phyloP scores from a whole-genome alignment of 1,140 invertebrate species.

The Lamellibrachia luymesi region DNA sequence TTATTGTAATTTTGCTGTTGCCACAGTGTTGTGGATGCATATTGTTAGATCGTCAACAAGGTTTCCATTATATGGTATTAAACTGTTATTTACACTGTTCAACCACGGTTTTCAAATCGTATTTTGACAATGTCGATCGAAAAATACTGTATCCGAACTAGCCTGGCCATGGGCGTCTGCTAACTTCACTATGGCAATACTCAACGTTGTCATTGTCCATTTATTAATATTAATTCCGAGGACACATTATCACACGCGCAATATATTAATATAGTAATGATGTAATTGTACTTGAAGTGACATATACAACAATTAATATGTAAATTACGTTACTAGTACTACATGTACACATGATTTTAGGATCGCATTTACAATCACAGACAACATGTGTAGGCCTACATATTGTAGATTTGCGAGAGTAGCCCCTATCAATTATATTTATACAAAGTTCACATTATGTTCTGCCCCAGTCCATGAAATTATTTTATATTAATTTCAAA shows the following conservation, averaged over 20 bases:
- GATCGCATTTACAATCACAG: no score
- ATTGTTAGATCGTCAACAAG: not conserved
- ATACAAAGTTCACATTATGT: no score
- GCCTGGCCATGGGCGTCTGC: not conserved
- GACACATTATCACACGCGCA: not conserved
- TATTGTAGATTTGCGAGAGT: no score
- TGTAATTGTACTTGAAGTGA: not conserved
- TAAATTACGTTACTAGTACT: no score
- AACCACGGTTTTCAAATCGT: not conserved
- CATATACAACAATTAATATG: no score
- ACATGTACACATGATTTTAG: no score
- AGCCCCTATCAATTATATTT: no score
- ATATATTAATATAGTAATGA: not conserved
- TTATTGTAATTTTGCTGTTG: not conserved
- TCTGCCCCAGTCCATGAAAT: no score
- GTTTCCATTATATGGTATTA: not conserved
- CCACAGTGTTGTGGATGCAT: not conserved
- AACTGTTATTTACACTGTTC: not conserved
- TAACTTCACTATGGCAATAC: not conserved
- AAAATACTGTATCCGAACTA: not conserved
- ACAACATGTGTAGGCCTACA: no score
- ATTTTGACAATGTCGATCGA: not conserved
- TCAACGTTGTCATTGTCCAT: not conserved
- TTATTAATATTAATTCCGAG: not conserved
- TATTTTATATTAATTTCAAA: no score